Percentiles rank a stretch among this genome's conserved stretches.
These are phyloP conservation scores for Microcebus jonahi DNA, from an alignment of 2,113 vertebrate species.

Conservation along the genomic window DNA sequence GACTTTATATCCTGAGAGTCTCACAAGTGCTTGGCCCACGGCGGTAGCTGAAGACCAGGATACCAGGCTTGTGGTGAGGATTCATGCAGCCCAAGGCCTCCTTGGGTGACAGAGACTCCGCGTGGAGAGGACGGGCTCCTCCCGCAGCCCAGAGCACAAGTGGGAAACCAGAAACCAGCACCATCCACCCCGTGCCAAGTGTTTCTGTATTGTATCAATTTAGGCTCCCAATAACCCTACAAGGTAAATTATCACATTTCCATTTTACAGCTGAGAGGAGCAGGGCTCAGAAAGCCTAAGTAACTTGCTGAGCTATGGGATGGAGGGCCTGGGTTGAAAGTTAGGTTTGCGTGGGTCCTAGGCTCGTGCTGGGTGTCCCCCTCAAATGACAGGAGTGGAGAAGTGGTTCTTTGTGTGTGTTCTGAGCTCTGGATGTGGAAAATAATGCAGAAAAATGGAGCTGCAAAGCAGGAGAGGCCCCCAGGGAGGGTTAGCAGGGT, in stretches of 20 bases:
- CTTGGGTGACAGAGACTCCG: neutral
- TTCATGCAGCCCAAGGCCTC: neutral
- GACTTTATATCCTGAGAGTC: neutral
- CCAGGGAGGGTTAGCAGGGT: neutral
- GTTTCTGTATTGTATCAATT: neutral
- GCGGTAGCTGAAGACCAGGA: neutral
- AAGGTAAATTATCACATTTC: neutral
- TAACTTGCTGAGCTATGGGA: neutral
- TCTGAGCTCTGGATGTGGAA: neutral
- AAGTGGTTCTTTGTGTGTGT: neutral
- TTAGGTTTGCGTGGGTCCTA: neutral
- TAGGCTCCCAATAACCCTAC: neutral
- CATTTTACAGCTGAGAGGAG: neutral
- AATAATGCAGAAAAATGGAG: neutral
- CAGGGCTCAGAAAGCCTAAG: neutral
- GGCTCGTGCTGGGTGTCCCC: neutral
- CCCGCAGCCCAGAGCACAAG: neutral
- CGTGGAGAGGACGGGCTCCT: neutral
- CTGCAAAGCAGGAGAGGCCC: neutral
- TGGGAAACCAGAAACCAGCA: neutral
- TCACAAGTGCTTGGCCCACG: fast-evolving
- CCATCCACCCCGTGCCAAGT: neutral
- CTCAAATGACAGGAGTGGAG: neutral
- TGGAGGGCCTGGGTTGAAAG: neutral
- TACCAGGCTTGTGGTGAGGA: neutral